These are phyloP conservation scores for Chaetura pelagica DNA, from an alignment of 2,113 vertebrate genomes.

Conservation along the genomic window DNA sequence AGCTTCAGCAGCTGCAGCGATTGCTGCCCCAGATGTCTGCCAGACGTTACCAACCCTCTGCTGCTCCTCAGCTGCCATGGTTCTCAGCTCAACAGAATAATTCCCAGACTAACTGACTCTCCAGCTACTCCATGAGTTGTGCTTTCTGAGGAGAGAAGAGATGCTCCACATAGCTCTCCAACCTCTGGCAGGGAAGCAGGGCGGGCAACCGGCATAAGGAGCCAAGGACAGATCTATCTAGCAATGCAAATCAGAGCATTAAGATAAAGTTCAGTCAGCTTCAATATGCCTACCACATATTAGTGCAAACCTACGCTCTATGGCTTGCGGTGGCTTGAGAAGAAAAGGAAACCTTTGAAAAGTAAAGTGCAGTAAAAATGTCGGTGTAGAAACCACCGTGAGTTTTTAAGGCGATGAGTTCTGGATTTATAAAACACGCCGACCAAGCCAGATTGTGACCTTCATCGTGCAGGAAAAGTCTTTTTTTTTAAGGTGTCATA, in stretches of 20 bases:
- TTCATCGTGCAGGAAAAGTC: not conserved
- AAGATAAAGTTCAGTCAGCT: not conserved
- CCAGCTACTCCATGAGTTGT: not conserved
- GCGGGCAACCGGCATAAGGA: not conserved
- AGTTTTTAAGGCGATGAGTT: not conserved
- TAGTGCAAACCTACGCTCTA: constrained; percentile 38
- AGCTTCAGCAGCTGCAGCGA: not conserved
- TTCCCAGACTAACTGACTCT: not conserved
- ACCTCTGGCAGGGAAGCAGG: not conserved
- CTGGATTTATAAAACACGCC: not conserved
- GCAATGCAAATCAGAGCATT: not conserved
- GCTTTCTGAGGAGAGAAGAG: not conserved
- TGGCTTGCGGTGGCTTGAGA: constrained; percentile 55
- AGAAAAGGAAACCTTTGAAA: constrained; percentile 60
- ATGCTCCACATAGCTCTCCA: not conserved
- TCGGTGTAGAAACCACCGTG: constrained; percentile 16
- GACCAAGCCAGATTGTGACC: not conserved
- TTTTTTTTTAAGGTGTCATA: not conserved
- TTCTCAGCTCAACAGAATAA: not conserved
- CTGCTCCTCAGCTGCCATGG: not conserved
- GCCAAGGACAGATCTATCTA: not conserved
- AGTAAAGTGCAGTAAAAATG: constrained; percentile 69
- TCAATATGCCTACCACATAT: not conserved
- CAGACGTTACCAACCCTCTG: not conserved
- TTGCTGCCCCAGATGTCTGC: not conserved